These are phyloP conservation scores for Halichoeres trimaculatus DNA, from an alignment of 2,113 vertebrate genomes.

Conservation along the genomic window DNA sequence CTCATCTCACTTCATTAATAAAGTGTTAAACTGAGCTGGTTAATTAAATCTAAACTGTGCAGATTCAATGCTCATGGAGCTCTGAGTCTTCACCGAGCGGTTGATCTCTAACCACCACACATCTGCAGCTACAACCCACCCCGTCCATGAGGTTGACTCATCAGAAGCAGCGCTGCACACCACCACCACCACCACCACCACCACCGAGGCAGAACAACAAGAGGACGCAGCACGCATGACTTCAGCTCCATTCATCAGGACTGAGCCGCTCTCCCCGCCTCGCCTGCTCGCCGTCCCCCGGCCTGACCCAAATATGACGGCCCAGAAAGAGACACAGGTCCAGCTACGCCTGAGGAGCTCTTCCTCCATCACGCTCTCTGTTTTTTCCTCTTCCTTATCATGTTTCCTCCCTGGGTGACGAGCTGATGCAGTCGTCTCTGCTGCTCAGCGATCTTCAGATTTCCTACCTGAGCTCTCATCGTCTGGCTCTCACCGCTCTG, in stretches of 20 bases:
- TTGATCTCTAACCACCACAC: conserved; percentile 37
- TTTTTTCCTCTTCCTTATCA: not conserved
- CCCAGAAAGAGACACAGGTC: conserved; percentile 48
- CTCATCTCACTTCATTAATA: too few species aligned
- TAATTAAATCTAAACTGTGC: not conserved
- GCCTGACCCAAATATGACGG: conserved; percentile 75
- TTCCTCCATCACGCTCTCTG: conserved; percentile 24
- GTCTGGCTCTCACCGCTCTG: conserved; percentile 39
- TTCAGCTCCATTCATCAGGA: conserved; percentile 63
- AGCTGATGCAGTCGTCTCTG: conserved; percentile 27
- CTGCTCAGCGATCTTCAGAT: conserved; percentile 46
- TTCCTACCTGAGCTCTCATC: conserved; percentile 20
- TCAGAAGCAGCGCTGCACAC: conserved; percentile 32
- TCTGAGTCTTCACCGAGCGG: conserved; percentile 25
- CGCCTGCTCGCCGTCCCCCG: conserved; percentile 67
- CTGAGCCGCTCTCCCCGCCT: conserved; percentile 48
- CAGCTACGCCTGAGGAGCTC: conserved; percentile 55
- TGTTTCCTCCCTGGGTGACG: conserved; percentile 35
- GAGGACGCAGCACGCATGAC: conserved; percentile 66
- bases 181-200: conserved; percentile 31
- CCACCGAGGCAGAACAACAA: conserved; percentile 67
- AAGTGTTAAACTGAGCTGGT: too few species aligned
- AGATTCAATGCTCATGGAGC: not conserved
- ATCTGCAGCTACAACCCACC: conserved; percentile 58
- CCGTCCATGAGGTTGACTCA: conserved; percentile 38